phyloP scores from a whole-genome alignment of 2,888 invertebrate species.

The Ichneumoninae sp. region DNA sequence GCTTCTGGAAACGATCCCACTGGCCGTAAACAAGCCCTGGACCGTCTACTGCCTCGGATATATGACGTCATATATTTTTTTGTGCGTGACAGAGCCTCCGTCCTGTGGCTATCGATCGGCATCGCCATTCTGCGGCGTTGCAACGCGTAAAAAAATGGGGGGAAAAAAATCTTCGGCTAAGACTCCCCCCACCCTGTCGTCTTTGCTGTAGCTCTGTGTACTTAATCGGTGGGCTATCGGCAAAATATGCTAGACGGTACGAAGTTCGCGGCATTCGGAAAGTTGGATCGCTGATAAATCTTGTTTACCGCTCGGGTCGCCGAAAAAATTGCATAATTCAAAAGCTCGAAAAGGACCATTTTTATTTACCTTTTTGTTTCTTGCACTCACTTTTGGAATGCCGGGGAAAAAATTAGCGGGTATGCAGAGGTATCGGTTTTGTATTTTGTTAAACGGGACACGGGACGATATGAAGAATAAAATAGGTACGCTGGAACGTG shows the following conservation, averaged over 20 bases:
- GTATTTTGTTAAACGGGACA: neutral
- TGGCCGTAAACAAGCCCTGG: constrained; percentile 80
- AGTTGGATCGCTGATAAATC: neutral
- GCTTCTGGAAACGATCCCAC: constrained; percentile 81
- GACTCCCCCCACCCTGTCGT: neutral
- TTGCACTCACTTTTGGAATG: neutral
- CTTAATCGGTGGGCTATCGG: neutral
- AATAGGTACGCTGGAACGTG: neutral
- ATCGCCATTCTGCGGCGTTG: constrained; percentile 72
- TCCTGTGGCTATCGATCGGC: constrained; percentile 78
- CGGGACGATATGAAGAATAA: neutral
- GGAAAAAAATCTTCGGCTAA: constrained; percentile 5
- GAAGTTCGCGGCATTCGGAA: neutral
- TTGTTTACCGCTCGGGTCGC: neutral
- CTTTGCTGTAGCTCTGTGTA: neutral
- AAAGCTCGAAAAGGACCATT: neutral
- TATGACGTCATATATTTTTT: constrained; percentile 81
- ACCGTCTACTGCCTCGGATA: constrained; percentile 79
- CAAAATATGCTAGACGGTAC: neutral
- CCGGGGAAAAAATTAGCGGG: neutral
- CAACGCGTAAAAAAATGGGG: constrained; percentile 57
- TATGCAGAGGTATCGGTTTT: neutral
- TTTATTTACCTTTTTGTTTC: neutral
- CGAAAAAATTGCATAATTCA: neutral
- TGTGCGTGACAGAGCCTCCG: constrained; percentile 80